Conservation (phyloP, 1,140 invertebrate genomes). For the Sarcophaga bullata region DNA sequence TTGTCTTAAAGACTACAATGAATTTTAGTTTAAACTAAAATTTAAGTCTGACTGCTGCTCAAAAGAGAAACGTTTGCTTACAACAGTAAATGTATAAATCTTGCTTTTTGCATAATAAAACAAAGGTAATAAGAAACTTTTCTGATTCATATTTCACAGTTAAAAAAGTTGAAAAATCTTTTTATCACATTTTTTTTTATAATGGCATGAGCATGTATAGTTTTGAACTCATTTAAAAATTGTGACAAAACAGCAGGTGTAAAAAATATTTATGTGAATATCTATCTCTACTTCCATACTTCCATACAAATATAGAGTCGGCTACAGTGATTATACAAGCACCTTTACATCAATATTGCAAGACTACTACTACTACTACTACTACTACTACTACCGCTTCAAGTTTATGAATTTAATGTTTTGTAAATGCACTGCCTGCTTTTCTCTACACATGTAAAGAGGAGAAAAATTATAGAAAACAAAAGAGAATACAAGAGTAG, state of each 20-base stretch:
- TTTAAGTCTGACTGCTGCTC: not conserved
- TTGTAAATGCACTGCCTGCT: not conserved
- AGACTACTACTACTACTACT: not conserved
- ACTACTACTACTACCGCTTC: not conserved
- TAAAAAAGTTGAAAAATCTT: not conserved
- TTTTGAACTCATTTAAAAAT: constrained; percentile 20
- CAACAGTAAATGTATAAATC: not conserved
- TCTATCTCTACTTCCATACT: not conserved
- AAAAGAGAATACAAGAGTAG: not conserved
- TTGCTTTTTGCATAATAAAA: not conserved
- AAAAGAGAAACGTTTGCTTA: not conserved
- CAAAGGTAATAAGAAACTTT: not conserved
- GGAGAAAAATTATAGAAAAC: not conserved
- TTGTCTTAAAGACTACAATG: not conserved
- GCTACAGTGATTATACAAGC: not conserved
- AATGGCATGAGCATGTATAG: not conserved
- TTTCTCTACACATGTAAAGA: not conserved
- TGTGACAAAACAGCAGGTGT: constrained; percentile 25
- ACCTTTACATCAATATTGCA: too few relatives aligned
- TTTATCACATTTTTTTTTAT: not conserved
- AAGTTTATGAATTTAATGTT: not conserved
- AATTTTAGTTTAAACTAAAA: not conserved
- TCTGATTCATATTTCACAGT: constrained; percentile 6
- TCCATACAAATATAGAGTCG: not conserved
- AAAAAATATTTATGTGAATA: not conserved